These are phyloP conservation scores for Amiota mariae DNA, from an alignment of 2,888 invertebrate genomes.

Conservation along the genomic window DNA sequence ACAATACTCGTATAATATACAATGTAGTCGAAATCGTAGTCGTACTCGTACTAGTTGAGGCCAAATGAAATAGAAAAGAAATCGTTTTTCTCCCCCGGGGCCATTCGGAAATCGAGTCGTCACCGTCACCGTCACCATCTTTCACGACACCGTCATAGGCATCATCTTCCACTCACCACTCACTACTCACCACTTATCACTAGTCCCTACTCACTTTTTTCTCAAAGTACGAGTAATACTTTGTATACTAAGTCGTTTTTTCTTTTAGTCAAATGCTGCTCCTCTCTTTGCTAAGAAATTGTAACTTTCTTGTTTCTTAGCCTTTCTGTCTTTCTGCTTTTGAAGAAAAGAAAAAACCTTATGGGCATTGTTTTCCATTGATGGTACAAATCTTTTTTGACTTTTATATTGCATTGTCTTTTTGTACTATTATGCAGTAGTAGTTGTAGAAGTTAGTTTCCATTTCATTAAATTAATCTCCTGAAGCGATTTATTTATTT, in stretches of 20 bases:
- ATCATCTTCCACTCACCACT: too few relatives aligned
- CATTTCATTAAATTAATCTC: constrained; percentile 15
- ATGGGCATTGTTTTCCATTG: constrained; percentile 6
- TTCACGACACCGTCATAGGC: not conserved
- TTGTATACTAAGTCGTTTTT: not conserved
- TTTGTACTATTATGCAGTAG: too few relatives aligned
- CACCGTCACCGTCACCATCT: not conserved
- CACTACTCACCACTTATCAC: too few relatives aligned
- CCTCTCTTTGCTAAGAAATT: constrained; percentile 7
- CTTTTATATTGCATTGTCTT: constrained; percentile 1
- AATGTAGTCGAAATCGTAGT: not conserved
- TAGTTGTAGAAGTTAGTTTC: not conserved
- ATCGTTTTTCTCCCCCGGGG: constrained; percentile 27
- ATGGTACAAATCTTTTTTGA: constrained; percentile 6
- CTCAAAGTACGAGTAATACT: too few relatives aligned
- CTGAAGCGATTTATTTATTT: too few relatives aligned
- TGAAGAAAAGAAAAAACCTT: not conserved
- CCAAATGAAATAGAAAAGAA: constrained; percentile 27
- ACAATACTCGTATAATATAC: too few relatives aligned
- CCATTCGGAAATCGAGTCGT: constrained; percentile 29
- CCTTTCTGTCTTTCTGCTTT: not conserved
- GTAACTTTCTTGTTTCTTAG: constrained; percentile 5
- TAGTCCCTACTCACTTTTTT: too few relatives aligned
- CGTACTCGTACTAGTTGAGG: constrained; percentile 12
- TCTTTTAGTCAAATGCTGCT: too few relatives aligned